These are phyloP conservation scores for Lucilia sericata DNA, from an alignment of 1,140 invertebrate genomes.

Conservation along the genomic window DNA sequence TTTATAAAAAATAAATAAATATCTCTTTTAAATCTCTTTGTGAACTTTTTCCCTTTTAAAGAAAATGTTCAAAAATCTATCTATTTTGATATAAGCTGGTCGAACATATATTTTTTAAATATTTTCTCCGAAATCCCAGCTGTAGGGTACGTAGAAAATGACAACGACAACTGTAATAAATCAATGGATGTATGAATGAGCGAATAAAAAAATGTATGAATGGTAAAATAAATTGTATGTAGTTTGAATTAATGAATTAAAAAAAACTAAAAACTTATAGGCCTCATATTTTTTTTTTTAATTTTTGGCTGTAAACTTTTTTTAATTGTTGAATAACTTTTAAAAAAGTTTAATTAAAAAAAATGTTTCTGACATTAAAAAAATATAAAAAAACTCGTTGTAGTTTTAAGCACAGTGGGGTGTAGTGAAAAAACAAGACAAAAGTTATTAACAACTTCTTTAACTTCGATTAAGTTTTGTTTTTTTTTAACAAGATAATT, in stretches of 20 bases:
- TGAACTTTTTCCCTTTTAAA: too few species aligned
- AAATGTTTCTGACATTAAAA: neutral
- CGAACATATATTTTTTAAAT: too few species aligned
- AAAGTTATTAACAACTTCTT: neutral
- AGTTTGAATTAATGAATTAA: slow-evolving; percentile 6
- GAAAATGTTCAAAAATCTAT: too few species aligned
- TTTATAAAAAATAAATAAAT: too few species aligned
- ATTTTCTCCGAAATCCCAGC: too few species aligned
- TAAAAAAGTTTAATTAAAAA: slow-evolving; percentile 10
- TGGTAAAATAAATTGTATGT: neutral
- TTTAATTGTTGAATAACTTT: slow-evolving; percentile 17
- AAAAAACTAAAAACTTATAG: neutral
- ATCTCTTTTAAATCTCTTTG: too few species aligned
- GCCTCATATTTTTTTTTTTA: neutral
- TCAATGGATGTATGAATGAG: neutral
- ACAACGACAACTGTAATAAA: neutral
- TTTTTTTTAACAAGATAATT: too few species aligned
- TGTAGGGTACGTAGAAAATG: neutral
- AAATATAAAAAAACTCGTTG: neutral
- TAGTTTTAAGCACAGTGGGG: neutral
- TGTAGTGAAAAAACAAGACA: neutral
- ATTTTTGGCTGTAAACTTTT: neutral
- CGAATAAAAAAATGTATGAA: neutral
- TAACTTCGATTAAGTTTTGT: neutral
- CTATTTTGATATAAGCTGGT: too few species aligned